Conservation (phyloP, 2,113 vertebrate genomes). For the Percina caprodes region DNA sequence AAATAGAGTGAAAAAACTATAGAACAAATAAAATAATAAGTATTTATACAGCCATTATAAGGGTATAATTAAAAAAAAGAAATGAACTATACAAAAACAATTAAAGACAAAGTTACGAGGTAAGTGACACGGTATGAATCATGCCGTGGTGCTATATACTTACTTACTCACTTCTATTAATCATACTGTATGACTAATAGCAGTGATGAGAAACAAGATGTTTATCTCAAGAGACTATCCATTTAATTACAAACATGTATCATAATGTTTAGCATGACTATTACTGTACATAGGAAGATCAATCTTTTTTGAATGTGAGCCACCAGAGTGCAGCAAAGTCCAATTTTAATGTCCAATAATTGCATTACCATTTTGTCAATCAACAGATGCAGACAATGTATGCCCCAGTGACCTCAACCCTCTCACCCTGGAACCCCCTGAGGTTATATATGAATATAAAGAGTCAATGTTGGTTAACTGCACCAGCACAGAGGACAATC, state of each 20-base stretch:
- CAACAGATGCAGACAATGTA: conserved; percentile 41
- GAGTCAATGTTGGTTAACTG: conserved; percentile 39
- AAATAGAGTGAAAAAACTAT: too few relatives aligned
- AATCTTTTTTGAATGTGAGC: background rate
- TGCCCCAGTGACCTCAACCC: background rate
- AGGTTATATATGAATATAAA: conserved; percentile 45
- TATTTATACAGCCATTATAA: too few relatives aligned
- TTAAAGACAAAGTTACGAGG: too few relatives aligned
- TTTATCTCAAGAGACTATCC: background rate
- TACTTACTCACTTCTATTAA: too few relatives aligned
- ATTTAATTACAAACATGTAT: background rate
- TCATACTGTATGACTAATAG: too few relatives aligned
- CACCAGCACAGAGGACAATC: accelerated
- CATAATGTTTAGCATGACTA: background rate
- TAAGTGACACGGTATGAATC: too few relatives aligned
- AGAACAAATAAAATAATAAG: too few relatives aligned
- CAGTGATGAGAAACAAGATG: background rate
- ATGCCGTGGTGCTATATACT: too few relatives aligned
- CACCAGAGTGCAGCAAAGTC: conserved; percentile 27
- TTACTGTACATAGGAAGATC: background rate
- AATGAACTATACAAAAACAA: too few relatives aligned
- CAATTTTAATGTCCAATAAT: background rate
- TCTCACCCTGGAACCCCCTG: conserved; percentile 28
- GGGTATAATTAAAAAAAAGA: too few relatives aligned
- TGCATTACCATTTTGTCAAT: background rate